phyloP scores from a whole-genome alignment of 2,888 invertebrate genomes.

The Dione vanillae region DNA sequence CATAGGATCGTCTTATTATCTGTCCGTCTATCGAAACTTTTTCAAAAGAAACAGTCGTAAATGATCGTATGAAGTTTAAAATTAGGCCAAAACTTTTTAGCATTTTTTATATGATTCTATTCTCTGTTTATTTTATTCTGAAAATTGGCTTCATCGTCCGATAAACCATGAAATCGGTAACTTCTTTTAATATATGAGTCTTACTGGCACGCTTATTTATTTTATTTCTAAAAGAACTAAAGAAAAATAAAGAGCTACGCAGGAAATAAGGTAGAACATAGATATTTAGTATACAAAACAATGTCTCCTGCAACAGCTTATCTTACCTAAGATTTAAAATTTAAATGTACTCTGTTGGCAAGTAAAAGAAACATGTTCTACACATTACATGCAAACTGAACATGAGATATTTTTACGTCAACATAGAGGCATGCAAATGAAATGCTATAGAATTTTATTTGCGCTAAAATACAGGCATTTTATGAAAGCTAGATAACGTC shows the following conservation, averaged over 20 bases:
- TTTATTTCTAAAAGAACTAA: neutral
- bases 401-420: constrained; percentile 29
- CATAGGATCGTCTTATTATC: no score
- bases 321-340: constrained; percentile 23
- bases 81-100: no score
- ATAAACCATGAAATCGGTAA: no score
- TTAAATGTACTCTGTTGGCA: constrained; percentile 18
- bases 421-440: constrained; percentile 34
- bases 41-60: no score
- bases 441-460: constrained; percentile 41
- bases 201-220: no score
- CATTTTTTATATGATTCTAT: no score
- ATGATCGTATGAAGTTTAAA: no score
- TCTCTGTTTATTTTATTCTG: no score
- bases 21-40: no score
- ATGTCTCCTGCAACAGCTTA: neutral
- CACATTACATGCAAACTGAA: constrained; percentile 21
- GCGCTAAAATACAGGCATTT: constrained; percentile 40
- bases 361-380: constrained; percentile 21
- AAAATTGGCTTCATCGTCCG: no score
- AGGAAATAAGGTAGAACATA: neutral
- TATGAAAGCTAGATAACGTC: constrained; percentile 45
- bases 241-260: neutral
- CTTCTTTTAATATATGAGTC: no score
- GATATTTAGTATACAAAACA: neutral